Evolutionary conservation across 2,888 invertebrate genomes (phyloP), one percentile per base, ranked within the genome.

Genomic region (Rhagonycha lutea): DNA sequence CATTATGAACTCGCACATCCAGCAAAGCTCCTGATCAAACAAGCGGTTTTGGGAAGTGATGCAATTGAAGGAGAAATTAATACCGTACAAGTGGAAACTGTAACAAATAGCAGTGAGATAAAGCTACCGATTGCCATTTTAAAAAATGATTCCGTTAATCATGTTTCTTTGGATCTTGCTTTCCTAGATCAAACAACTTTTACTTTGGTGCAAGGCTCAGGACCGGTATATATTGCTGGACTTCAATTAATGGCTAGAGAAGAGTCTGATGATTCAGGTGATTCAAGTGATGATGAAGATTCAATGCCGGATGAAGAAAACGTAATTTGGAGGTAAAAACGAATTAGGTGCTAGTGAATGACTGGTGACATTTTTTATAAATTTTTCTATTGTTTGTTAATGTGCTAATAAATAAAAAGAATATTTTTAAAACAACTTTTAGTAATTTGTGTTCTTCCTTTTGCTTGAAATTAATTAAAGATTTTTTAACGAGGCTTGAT

Each of bases 131-230:
- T 96, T 79, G 95, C 95, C 70, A 92, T 95, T 68, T 88, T 96
- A 83, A 95, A 95, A 89, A 93, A 92, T 32, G 95, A 95, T 5
- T 93, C 94, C 85, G 90, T 93, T 83, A 94, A 94, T 83, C 92
- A 94, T 85, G 88, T 88, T 73, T 88, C 90, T 72, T 91, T 95
- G 75, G 95, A 96, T 87, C 91, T 96, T 79, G 94, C 95, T 85
- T 96, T 96, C 88, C 95, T 95, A 9, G 96, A 96, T 88, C 94
- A 95, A 69, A 95, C 95, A 70, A 95, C 94, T 79, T 95, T 96
- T 86, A 93, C 93, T 83, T 91, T 96, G 76, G 81, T 87, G 1
- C 87, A 93, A 90, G 94, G 94, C 71, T 91, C 90, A 80, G 96
- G 96, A 3, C 96, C 96, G 23, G 94, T 96, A 79, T 95, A 96